Percentiles rank a stretch among this genome's conserved stretches.
Evolutionary conservation across 1,140 invertebrate species (phyloP).

Genomic region (Tetraneura akinire): DNA sequence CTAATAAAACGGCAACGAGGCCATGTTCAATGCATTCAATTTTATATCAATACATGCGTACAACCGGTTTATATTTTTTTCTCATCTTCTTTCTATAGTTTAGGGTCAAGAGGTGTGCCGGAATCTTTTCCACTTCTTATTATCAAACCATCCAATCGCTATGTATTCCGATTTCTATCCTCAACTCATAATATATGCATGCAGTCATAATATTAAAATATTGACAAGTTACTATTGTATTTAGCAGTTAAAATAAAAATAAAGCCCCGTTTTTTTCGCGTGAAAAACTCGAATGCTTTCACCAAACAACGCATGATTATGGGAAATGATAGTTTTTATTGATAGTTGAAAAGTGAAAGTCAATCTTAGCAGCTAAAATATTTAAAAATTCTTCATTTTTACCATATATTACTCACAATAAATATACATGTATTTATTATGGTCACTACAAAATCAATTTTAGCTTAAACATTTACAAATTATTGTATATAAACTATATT

Average conservation of each 20-base stretch:
- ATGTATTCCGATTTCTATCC: conserved; percentile 38
- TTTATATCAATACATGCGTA: conserved; percentile 23
- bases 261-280: background rate
- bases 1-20: too few relatives aligned
- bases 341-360: conserved; percentile 21
- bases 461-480: too few relatives aligned
- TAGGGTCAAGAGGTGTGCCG: conserved; percentile 48
- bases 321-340: background rate
- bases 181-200: background rate
- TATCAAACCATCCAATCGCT: conserved; percentile 12
- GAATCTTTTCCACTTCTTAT: conserved; percentile 41
- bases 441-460: too few relatives aligned
- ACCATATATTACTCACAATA: background rate
- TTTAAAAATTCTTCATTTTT: background rate
- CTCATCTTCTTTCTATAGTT: conserved; percentile 22
- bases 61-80: conserved; percentile 47
- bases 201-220: conserved; percentile 11
- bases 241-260: conserved; percentile 24
- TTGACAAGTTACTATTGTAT: conserved; percentile 16
- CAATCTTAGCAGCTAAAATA: background rate
- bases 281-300: conserved; percentile 34
- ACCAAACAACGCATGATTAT: conserved; percentile 2
- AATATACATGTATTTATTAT: too few relatives aligned
- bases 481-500: too few relatives aligned
- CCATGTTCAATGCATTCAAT: conserved; percentile 41